Conservation (phyloP, 2,113 vertebrate genomes). For the Urocolius indicus region DNA sequence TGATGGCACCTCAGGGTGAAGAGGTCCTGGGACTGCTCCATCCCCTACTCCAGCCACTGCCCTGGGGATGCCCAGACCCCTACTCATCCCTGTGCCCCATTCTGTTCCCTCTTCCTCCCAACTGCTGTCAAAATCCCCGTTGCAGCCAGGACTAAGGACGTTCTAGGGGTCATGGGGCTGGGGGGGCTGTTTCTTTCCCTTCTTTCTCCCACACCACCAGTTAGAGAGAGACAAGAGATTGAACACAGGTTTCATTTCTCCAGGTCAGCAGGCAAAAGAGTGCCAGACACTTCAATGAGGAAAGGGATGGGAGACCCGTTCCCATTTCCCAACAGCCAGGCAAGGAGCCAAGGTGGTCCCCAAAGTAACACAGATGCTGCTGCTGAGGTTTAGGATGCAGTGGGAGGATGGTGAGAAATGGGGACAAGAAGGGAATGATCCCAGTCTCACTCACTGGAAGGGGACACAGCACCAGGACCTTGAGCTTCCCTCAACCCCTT, state of each 20-base stretch:
- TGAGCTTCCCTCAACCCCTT: not conserved
- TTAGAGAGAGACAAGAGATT: not conserved
- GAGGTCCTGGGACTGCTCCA: not conserved
- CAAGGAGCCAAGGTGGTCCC: too few species aligned
- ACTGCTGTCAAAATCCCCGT: accelerated
- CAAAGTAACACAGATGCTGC: too few species aligned
- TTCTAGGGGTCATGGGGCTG: not conserved
- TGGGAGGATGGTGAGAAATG: too few species aligned
- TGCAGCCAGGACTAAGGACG: not conserved
- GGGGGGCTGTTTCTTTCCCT: not conserved
- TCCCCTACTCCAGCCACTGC: not conserved
- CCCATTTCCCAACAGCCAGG: not conserved
- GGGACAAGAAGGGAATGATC: not conserved
- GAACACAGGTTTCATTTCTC: not conserved
- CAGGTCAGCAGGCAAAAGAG: not conserved
- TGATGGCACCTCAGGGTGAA: not conserved
- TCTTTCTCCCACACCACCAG: accelerated
- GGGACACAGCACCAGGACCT: not conserved
- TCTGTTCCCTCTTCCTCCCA: too few species aligned
- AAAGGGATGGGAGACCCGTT: not conserved
- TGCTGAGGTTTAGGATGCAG: not conserved
- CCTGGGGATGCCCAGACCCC: too few species aligned
- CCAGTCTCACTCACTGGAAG: too few species aligned
- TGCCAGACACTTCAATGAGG: not conserved
- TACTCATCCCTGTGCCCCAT: accelerated